These are phyloP conservation scores for Diacarnus erythraeanus DNA, from an alignment of 37 sponge, comb jelly and placozoan genomes.

Conservation along the genomic window DNA sequence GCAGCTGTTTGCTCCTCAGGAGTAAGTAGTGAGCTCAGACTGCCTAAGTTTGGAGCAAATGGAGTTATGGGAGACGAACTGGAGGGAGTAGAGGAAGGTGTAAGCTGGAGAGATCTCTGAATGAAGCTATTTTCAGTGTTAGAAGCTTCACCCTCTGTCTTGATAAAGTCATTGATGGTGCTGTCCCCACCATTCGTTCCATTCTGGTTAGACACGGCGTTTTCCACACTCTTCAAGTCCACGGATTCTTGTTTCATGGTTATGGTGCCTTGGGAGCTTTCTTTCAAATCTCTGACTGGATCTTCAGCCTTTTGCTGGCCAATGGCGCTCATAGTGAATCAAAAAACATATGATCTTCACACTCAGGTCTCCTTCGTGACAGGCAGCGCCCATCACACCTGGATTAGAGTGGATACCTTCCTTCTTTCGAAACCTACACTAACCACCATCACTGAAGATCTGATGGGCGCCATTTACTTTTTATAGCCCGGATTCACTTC, in stretches of 20 bases:
- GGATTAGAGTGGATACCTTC: conserved; percentile 40
- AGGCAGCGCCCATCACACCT: conserved; percentile 6
- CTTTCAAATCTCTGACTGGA: conserved; percentile 12
- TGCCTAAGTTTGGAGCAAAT: conserved; percentile 8
- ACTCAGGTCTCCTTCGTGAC: conserved; percentile 28
- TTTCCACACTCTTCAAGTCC: background rate
- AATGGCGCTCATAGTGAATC: conserved; percentile 32
- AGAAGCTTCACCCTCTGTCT: conserved; percentile 65
- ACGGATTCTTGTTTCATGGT: conserved; percentile 15
- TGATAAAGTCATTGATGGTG: conserved; percentile 16
- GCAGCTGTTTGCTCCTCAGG: conserved; percentile 50
- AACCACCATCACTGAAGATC: conserved; percentile 38
- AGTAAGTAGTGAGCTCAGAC: conserved; percentile 25
- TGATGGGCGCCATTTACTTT: conserved; percentile 24
- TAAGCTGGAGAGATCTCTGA: background rate
- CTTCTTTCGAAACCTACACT: background rate
- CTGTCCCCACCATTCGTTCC: background rate
- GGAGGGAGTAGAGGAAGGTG: background rate
- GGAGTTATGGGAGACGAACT: background rate
- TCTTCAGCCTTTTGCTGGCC: conserved; percentile 27
- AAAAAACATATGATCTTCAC: conserved; percentile 20
- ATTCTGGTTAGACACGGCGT: conserved; percentile 1
- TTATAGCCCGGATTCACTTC: conserved; percentile 2
- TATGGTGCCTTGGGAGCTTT: background rate
- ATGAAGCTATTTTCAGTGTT: conserved; percentile 19